Base-by-base conservation (phyloP, 2,888 invertebrate genomes). In the Tipula vernalis region DNA sequence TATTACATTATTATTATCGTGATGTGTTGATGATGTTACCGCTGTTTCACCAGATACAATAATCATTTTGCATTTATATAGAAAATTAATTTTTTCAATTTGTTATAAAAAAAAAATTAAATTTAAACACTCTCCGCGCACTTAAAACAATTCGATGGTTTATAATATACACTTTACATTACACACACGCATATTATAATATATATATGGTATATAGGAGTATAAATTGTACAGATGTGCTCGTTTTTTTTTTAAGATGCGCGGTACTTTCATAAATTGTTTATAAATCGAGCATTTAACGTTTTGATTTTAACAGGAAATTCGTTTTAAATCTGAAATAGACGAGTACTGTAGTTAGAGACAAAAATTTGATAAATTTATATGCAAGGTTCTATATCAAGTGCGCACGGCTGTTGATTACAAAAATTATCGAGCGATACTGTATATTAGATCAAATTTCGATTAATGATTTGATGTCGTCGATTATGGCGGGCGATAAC, bases 11-110 rank as follows among this genome's bases (percentile, higher is more conserved):
- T 85, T 85, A 84, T 84, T 36, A 39, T 84, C 39, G n/a, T 84
- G 84, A 41, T 84, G 84, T 39, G 39, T 39, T 39, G 84, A 84
- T 39, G 84, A 84, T 84, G 84, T n/a, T 41, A 84, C 84, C 42
- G 42, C 39, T 5, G 42, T 42, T 42, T 85, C 85, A 85, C 85
- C 85, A 42, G 85, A 42, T 42, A 85, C 85, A 85, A 85, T 85
- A 42, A 85, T 85, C 85, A 85, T 85, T 85, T 71, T 71, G 71
- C 71, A 71, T 71, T 71, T 71, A 71, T 18, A 10, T 71, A 10
- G 71, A 71, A 18, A 71, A 71, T 71, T 57, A 28, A 28, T 71
- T 71, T 71, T 28, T 12, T 28, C 1, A 28, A 28, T 71, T 71
- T 71, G 15, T 57, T 57, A 57, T 57, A 15, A 28, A 28, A 28